phyloP scores from a whole-genome alignment of 2,888 invertebrate genomes.

The Drosophila prostipennis region DNA sequence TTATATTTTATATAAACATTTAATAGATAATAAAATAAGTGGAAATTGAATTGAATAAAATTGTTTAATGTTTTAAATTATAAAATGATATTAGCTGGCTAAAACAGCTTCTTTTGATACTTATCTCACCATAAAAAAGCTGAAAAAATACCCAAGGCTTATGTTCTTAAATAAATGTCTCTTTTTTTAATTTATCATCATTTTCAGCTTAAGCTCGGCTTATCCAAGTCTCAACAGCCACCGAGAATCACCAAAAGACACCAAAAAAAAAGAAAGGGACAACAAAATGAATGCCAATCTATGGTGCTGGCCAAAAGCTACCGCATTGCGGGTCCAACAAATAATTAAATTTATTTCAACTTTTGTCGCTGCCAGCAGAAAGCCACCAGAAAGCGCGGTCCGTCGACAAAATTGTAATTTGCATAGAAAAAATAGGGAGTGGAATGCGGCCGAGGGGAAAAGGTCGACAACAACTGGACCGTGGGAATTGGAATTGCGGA shows the following conservation, averaged over 20 bases:
- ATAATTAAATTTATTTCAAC: conserved; percentile 63
- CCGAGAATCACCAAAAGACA: conserved; percentile 12
- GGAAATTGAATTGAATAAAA: neutral
- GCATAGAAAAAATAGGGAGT: conserved; percentile 30
- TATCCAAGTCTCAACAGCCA: conserved; percentile 19
- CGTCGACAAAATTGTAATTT: conserved; percentile 65
- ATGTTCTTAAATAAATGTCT: conserved; percentile 18
- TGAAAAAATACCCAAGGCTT: conserved; percentile 13
- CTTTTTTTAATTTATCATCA: conserved; percentile 23
- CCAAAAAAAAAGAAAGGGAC: conserved; percentile 1
- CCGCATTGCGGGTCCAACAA: conserved; percentile 46
- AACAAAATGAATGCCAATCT: conserved; percentile 31
- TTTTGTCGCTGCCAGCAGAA: conserved; percentile 44
- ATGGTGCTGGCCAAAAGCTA: conserved; percentile 21
- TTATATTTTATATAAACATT: no score
- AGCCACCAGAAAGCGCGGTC: conserved; percentile 28
- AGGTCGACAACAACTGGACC: conserved; percentile 20
- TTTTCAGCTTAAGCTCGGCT: conserved; percentile 26
- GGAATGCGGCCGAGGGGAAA: conserved; percentile 28
- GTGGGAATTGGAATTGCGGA: conserved; percentile 24
- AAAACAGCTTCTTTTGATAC: no score
- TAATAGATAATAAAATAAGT: no score
- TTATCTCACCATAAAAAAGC: neutral
- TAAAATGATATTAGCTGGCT: no score
- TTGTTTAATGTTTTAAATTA: no score